A percentile compares a stretch with the other conserved stretches of the same genome.
Conservation (phyloP, 2,888 invertebrate genomes). For the Ferdinandea cuprea region DNA sequence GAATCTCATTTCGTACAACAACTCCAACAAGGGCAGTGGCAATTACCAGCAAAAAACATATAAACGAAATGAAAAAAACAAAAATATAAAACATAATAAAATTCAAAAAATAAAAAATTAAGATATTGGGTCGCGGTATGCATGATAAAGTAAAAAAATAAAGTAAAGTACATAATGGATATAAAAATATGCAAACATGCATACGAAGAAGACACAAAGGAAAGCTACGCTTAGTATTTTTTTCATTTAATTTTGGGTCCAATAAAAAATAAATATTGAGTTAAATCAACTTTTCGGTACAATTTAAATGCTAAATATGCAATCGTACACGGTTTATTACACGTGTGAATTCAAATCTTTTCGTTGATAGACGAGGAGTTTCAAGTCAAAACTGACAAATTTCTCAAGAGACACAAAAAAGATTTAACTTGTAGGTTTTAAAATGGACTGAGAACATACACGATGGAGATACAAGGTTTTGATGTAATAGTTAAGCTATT, state of each 20-base stretch:
- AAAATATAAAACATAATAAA: slow-evolving; percentile 65
- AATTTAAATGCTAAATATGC: no score
- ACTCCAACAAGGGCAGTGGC: slow-evolving; percentile 59
- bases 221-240: slow-evolving; percentile 49
- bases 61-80: slow-evolving; percentile 56
- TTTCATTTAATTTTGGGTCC: no score
- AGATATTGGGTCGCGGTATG: slow-evolving; percentile 72
- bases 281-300: no score
- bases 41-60: slow-evolving; percentile 56
- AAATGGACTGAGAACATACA: no score
- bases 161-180: slow-evolving; percentile 56
- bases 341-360: no score
- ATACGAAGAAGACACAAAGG: slow-evolving; percentile 60
- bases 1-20: slow-evolving; percentile 64
- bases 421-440: no score
- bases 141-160: slow-evolving; percentile 59
- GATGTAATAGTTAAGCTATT: no score
- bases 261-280: neutral
- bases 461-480: no score
- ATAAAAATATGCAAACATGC: slow-evolving; percentile 59
- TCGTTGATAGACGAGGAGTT: no score
- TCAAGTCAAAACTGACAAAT: no score
- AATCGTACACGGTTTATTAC: no score
- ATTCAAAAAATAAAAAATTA: slow-evolving; percentile 39
- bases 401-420: no score